Base-by-base conservation (phyloP, 1,140 invertebrate species). In the Plutomurus gul region DNA sequence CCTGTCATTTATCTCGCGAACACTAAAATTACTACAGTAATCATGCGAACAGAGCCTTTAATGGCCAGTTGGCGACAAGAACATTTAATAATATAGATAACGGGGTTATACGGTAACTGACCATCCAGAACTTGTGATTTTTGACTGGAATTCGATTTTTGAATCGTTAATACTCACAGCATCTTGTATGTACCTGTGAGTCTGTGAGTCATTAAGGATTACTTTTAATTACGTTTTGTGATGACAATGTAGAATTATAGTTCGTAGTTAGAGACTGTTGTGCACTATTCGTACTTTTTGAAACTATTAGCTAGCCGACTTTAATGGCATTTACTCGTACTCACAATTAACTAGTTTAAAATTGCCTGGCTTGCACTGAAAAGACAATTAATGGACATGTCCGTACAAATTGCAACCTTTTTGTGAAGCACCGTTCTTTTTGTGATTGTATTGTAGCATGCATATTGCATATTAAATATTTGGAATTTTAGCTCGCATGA, bases 111-210 rank as follows among this genome's bases (percentile, higher is more conserved):
- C 40, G 36, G 70, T 43, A 33, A 47, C 77, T 78, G 78, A 79
- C 78, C 78, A 79, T 79, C 78, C 78, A 75, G 78, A 79, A 79
- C 46, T 56, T 65, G 36, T 72, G 37, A 75, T 74, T 79, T 79
- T 79, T 79, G 71, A 51, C 77, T 78, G 77, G 77, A 65, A 30
- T 73, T 71, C 46, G 36, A 30, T 76, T 76, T 56, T 40, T 71
- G 49, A 25, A 60, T 71, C 56, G 4, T 65, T 65, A 65, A 65
- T 65, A n/a, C 36, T 30, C 27, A 65, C 30, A 65, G 13, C 4
- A 65, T 30, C n/a, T 7, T 47, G 20, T 33, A 4, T 6, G n/a
- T 16, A 6, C 13, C 16, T 65, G 56, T 36, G 10, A n/a, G n/a
- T 18, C 16, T 33, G 56, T 33, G 56, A 43, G n/a, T 33, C 7